Percentiles rank a stretch among this genome's conserved stretches.
Evolutionary conservation across 2,797 vertebrate species (phyloP).

Genomic region (Champsocephalus gunnari): DNA sequence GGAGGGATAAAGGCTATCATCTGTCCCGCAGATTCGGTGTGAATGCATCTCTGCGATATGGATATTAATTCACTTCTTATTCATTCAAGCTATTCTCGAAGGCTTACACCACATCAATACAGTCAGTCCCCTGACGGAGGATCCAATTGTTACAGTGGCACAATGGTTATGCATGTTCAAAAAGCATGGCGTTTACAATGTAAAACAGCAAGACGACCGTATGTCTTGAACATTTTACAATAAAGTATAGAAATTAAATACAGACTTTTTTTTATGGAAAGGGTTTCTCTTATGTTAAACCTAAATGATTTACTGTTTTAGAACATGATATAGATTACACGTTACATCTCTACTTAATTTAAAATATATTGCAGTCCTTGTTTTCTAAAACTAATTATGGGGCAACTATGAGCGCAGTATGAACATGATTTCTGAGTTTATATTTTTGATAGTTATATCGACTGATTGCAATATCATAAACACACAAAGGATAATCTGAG

Average conservation of each 20-base stretch:
- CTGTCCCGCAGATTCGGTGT: constrained; percentile 67
- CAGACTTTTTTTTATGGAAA: background rate
- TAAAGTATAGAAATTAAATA: background rate
- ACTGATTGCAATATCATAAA: no score
- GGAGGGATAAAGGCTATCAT: constrained; percentile 64
- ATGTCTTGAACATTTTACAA: background rate
- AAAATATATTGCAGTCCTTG: no score
- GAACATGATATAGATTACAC: no score
- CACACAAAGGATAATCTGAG: no score
- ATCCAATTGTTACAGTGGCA: constrained; percentile 37
- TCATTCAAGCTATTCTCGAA: constrained; percentile 51
- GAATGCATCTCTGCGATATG: constrained; percentile 66
- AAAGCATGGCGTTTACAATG: background rate
- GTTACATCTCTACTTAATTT: no score
- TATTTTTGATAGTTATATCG: no score
- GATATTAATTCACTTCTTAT: constrained; percentile 67
- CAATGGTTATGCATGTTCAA: constrained; percentile 17
- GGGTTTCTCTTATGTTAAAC: background rate
- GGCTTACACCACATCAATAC: constrained; percentile 36
- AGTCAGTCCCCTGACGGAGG: constrained; percentile 28
- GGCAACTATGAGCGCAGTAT: no score
- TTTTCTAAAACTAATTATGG: no score
- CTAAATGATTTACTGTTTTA: no score
- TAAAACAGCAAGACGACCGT: background rate
- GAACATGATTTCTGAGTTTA: no score